Base-by-base conservation (phyloP, 2,797 vertebrate species). In the Sebastes trivittatus region DNA sequence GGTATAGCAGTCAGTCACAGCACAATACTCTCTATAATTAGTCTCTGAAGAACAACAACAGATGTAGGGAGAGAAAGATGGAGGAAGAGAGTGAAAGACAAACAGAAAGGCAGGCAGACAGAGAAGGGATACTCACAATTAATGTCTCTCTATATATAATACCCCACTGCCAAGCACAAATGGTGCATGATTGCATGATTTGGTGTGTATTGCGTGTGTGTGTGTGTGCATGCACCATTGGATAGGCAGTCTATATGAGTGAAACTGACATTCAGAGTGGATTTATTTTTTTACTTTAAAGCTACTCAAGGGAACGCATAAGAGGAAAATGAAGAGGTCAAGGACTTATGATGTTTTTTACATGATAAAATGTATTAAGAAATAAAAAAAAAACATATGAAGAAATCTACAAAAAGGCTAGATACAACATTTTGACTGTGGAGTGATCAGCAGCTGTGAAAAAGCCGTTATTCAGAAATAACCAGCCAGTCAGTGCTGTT, bases 1-100 rank as follows among this genome's bases (percentile, higher is more conserved):
- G 94, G 93, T 95, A 93, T 79, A 78, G 82, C 82, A 90, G 92
- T 89, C 88, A 91, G 92, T 94, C 93, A 94, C 94, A 94, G 92
- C 90, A 94, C 89, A 93, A 89, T 87, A 92, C 86, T 81, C 84
- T 79, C 81, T 72, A 72, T 95, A 95, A 95, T 95, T 93, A 94
- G 94, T 94, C 93, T 93, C 93, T 42, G 72, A 92, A 93, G 94
- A 91, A 82, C 84, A 89, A 86, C 88, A 91, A 76, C 95, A 95
- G 94, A 95, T 94, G 94, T 90, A 83, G 75, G 72, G 67, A 89
- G 72, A 60, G 66, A 82, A n/a, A 75, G 75, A 78, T 69, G 62
- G 71, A 75, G 72, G 73, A 80, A 80, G 77, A 34, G 77, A 61
- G 67, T 23, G 70, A 70, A 56, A 81, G 84, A 79, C 29, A 84